Evolutionary conservation across 2,113 vertebrate species (phyloP).

Genomic region (Baryphthengus martii): DNA sequence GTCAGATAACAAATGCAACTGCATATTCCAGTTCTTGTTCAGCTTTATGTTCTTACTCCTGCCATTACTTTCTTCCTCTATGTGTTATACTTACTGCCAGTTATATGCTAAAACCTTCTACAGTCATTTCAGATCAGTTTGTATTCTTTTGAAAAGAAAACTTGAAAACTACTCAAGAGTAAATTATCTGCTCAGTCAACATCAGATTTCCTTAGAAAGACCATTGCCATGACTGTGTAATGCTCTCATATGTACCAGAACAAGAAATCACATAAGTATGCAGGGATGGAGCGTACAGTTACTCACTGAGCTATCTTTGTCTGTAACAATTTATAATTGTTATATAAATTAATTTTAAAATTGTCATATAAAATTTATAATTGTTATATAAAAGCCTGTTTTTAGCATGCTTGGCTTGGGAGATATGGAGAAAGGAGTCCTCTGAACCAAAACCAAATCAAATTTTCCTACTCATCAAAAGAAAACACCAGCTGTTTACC

Average conservation of each 20-base stretch:
- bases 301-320: not conserved
- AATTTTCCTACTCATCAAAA: not conserved
- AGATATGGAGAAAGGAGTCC: not conserved
- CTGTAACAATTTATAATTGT: not conserved
- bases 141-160: not conserved
- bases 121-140: not conserved
- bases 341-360: too few relatives aligned
- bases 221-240: not conserved
- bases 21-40: not conserved
- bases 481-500: not conserved
- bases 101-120: not conserved
- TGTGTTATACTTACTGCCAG: accelerated
- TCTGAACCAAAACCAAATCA: not conserved
- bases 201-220: not conserved
- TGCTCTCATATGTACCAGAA: not conserved
- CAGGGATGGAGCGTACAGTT: not conserved
- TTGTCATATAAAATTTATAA: too few relatives aligned
- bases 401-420: not conserved
- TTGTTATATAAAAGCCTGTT: not conserved
- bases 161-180: not conserved
- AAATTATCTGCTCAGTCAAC: not conserved
- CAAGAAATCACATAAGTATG: not conserved
- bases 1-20: not conserved
- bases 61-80: not conserved
- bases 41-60: not conserved